Evolutionary conservation across 2,113 vertebrate genomes (phyloP).

Genomic region (Albula glossodonta): DNA sequence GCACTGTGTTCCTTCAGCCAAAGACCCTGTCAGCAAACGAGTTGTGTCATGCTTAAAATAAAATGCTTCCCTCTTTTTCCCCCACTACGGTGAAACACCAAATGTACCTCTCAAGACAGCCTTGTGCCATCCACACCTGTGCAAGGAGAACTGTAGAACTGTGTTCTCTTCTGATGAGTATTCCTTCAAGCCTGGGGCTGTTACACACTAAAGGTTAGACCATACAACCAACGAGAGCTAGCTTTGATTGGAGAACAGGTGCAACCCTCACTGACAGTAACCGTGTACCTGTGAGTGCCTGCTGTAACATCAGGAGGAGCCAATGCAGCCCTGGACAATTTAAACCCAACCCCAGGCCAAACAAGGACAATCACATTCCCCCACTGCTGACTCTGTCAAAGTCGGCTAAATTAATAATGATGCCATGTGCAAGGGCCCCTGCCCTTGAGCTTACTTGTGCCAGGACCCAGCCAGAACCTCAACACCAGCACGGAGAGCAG

Average conservation of each 20-base stretch:
- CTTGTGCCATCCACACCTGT: neutral
- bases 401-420: slow-evolving; percentile 18
- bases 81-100: neutral
- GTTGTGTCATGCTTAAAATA: neutral
- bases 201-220: no score
- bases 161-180: no score
- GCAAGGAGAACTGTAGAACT: no score
- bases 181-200: no score
- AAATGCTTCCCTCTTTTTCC: neutral
- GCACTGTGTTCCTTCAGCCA: slow-evolving; percentile 60
- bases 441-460: slow-evolving; percentile 44
- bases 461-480: slow-evolving; percentile 26
- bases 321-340: neutral
- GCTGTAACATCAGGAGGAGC: neutral
- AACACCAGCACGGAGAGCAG: slow-evolving; percentile 25
- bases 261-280: neutral
- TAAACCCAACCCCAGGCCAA: neutral
- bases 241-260: neutral
- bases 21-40: slow-evolving; percentile 59
- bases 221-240: no score
- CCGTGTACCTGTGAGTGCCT: no score
- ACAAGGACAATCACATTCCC: neutral
- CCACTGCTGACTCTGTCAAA: no score
- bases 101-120: neutral
- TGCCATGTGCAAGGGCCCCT: slow-evolving; percentile 42